Evolutionary conservation across 2,888 invertebrate genomes (phyloP), one percentile per base, ranked within the genome.

Genomic region (Rhingia campestris): DNA sequence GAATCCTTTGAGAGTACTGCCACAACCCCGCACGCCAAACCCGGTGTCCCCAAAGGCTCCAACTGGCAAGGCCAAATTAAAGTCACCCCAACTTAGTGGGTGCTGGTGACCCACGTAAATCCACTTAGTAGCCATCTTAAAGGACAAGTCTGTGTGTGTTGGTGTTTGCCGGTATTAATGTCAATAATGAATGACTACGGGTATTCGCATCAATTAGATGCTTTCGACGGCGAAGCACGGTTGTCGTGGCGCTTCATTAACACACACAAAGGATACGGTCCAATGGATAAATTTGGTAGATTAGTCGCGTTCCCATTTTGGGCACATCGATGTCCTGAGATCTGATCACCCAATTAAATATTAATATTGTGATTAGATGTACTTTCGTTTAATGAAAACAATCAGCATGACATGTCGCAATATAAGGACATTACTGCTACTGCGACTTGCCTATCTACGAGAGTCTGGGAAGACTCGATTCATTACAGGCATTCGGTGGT

Each of bases 261-360:
- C 32, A 39, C 59, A 33, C 12, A 51, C 64, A 66, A 72, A 73
- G 59, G 58, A 39, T 51, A 56, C 56, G 22, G 22, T 4, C 30
- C 41, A 22, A 22, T 22, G 45, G 10, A 39, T 59, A 59, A 66
- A 59, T 39, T 79, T 66, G 22, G 41, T 47, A n/a, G 39, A 64
- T 33, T 10, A 35, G 35, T 63, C 3, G 14, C 32, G 4, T 14
- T 12, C 30, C 9, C 2, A 54, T 12, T 14, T 30, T 33, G 9
- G 6, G 30, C 0, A 47, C 12, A 6, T 1, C 32, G 41, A 33
- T 32, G 43, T 35, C 47, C 45, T 49, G 63, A 7, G 22, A 56
- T 77, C 72, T 61, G 70, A 66, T 72, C 74, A 70, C 70, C 75
- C 73, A 84, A 84, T 84, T 80, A 80, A 84, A 75, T 84, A 74